These are phyloP conservation scores for Orientallactaga bullata DNA, from an alignment of 2,113 vertebrate species.

Conservation along the genomic window DNA sequence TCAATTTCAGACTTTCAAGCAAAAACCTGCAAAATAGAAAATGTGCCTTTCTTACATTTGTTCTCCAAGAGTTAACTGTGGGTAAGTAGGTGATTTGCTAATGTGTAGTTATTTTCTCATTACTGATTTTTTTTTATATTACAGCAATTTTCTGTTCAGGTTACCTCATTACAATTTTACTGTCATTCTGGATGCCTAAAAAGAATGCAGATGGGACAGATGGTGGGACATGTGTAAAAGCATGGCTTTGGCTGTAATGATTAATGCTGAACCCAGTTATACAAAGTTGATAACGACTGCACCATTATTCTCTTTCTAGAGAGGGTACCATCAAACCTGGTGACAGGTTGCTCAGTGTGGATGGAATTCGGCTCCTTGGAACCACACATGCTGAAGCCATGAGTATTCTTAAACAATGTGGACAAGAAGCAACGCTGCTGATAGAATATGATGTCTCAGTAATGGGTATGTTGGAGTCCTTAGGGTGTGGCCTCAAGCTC, in stretches of 20 bases:
- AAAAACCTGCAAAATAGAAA: constrained; percentile 38
- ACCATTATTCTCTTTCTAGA: constrained; percentile 87
- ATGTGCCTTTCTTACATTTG: not conserved
- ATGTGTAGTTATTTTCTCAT: constrained; percentile 78
- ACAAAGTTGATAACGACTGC: constrained; percentile 78
- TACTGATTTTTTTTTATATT: constrained; percentile 82
- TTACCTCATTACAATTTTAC: constrained; percentile 61
- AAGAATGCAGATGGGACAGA: constrained; percentile 69
- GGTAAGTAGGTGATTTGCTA: constrained; percentile 77
- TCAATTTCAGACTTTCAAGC: constrained; percentile 58
- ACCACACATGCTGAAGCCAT: constrained; percentile 95
- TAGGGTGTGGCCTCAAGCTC: not conserved
- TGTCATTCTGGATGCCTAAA: constrained; percentile 78
- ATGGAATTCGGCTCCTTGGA: constrained; percentile 97
- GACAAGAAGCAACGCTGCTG: constrained; percentile 97
- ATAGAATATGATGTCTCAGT: constrained; percentile 98
- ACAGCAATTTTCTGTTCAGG: constrained; percentile 79
- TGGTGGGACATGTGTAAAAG: constrained; percentile 46
- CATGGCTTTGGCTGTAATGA: constrained; percentile 60
- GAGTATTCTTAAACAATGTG: constrained; percentile 98
- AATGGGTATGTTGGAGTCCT: constrained; percentile 91
- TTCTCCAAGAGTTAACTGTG: constrained; percentile 57
- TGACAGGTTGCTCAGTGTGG: constrained; percentile 96
- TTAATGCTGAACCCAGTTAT: constrained; percentile 72
- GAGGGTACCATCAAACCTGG: constrained; percentile 97